Evolutionary conservation across 1,140 invertebrate species (phyloP), one percentile per base, ranked within the genome.

Genomic region (Ceratosolen solmsi): DNA sequence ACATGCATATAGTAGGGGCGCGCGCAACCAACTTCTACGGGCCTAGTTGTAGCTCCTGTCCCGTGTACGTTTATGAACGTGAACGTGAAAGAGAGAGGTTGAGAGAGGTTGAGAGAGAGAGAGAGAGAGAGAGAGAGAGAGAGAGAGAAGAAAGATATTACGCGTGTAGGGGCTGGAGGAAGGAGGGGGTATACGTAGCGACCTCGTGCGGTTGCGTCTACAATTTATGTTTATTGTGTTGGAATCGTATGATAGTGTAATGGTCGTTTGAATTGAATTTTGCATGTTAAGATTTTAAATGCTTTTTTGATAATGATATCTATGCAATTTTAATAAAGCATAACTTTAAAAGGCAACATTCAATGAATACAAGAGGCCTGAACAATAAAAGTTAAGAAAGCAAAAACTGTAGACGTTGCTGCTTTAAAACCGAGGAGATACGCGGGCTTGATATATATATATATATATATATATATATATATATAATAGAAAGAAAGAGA

Each of bases 211-310:
- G 41, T 5, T 72, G 70, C 46, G 41, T 46, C 41, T 20, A 49
- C 46, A 72, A 68, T n/a, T 68, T 68, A 17, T 38, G 17, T 38
- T 68, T 63, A 63, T 63, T 68, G 63, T 33, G 33, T 68, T 38
- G 2, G 2, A 11, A 68, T 22, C 22, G 20, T 38, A 22, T n/a
- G 13, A 27, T 13, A 3, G 17, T 8, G 58, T 63, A 25, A 2
- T 33, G 60, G n/a, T 33, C 54, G 51, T 17, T 63, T 33, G 15
- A 63, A 63, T 33, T 33, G 15, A 63, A 63, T 63, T 63, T 33
- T 17, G n/a, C n/a, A n/a, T n/a, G 15, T 17, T 4, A 20, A 0
- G 4, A 33, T 33, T 56, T 56, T n/a, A n/a, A 56, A 56, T n/a
- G 15, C 54, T 25, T 33, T 1, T 63, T 33, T 4, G 1, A 33